A percentile compares a stretch with the other conserved stretches of the same genome.
These are phyloP conservation scores for Pangasius sanitwongsei DNA, from an alignment of 2,797 vertebrate genomes.

Conservation along the genomic window DNA sequence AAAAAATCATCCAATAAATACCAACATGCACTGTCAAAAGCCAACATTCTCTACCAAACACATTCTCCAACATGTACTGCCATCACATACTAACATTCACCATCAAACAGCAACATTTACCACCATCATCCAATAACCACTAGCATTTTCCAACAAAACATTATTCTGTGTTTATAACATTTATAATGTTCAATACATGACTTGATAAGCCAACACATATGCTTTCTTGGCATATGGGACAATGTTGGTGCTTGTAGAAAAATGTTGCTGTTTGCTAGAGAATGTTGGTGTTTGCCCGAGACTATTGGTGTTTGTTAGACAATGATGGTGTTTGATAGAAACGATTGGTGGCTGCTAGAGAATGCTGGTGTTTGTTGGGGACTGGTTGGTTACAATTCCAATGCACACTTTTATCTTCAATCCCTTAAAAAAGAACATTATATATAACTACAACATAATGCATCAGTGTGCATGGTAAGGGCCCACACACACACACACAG, in stretches of 20 bases:
- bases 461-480: background rate
- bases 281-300: no score
- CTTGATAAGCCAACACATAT: background rate
- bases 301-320: background rate
- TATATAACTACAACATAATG: background rate
- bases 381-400: background rate
- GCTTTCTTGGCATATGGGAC: background rate
- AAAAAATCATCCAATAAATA: background rate
- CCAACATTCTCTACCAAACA: background rate
- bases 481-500: slow-evolving; percentile 19
- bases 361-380: background rate
- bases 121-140: background rate
- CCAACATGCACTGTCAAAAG: background rate
- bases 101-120: background rate
- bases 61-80: background rate
- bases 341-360: background rate
- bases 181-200: background rate
- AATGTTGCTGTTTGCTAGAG: no score
- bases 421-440: background rate
- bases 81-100: background rate
- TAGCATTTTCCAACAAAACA: background rate
- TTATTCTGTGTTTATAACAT: background rate
- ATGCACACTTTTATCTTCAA: background rate
- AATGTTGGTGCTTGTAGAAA: background rate
- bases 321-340: background rate